Base-by-base conservation (phyloP, 2,113 vertebrate genomes). In the Taurulus bubalis region DNA sequence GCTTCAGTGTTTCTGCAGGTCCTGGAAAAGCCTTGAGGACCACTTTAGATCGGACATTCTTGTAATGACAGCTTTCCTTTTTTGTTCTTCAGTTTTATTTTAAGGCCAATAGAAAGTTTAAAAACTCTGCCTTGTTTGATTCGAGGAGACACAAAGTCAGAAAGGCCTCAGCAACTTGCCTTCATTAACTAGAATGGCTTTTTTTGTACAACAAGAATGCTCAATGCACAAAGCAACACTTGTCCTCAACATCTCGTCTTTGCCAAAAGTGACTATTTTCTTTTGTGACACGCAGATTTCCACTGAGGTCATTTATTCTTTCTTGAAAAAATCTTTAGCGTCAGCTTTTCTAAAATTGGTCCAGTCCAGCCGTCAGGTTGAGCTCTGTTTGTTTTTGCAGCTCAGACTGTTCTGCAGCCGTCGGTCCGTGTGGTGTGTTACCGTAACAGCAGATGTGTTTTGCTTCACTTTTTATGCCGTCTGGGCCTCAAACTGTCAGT, bases 391-490 rank as follows among this genome's bases (percentile, higher is more conserved):
- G 79, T 78, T 78, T 68, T 68, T 2, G 5, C 56, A 89, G 77
- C 62, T 55, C 59, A 34, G 40, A 16, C 14, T 8, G 64, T 20
- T 16, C 53, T 32, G 18, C 66, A 66, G 64, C n/a, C 16, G 65
- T 42, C 24, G 8, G 70, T n/a, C 11, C 10, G 34, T n/a, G 58
- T 30, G 73, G 66, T 22, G 30, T 36, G 60, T 72, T 30, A 12
- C 47, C 72, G 45, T 26, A 69, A 53, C 30, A 66, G 71, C 79
- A 89, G 75, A 87, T 80, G 82, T 77, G 82, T 71, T 80, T 11
- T 38, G 49, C 63, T 36, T 14, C 45, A 63, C 26, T 6, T 72
- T 86, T 79, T 75, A 75, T 10, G 26, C 69, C 38, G 73, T 36
- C 69, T 77, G 79, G 59, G 45, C 64, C 64, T 79, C 80, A 51